phyloP scores from a whole-genome alignment of 2,797 vertebrate genomes.

The Amblyopsis hoosieri region DNA sequence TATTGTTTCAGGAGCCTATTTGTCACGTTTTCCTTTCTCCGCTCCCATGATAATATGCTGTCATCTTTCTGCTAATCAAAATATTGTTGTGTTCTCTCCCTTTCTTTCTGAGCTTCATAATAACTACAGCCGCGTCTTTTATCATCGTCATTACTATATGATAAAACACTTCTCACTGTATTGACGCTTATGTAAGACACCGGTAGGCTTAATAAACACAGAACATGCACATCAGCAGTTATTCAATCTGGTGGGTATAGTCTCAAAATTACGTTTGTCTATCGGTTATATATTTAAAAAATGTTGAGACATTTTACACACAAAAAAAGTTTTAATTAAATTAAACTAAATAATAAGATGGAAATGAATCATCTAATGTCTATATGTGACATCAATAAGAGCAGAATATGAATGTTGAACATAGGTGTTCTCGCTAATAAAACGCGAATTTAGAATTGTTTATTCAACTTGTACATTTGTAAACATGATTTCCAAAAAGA shows the following conservation, averaged over 20 bases:
- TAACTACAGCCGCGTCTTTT: constrained; percentile 30
- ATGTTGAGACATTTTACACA: no score
- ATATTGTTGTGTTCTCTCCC: constrained; percentile 37
- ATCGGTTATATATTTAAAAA: not conserved
- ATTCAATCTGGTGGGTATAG: not conserved
- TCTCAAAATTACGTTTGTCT: not conserved
- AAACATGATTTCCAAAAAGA: no score
- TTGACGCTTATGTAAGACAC: not conserved
- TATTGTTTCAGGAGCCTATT: constrained; percentile 59
- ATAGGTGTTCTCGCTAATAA: no score
- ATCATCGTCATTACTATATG: constrained; percentile 27
- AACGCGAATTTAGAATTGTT: no score
- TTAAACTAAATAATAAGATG: no score
- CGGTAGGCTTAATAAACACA: not conserved
- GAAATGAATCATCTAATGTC: no score
- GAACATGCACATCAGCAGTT: not conserved
- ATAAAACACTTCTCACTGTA: constrained; percentile 15
- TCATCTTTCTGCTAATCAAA: constrained; percentile 66
- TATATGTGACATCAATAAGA: no score
- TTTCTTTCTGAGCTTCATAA: constrained; percentile 26
- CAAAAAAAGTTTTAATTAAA: no score
- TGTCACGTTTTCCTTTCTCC: constrained; percentile 56
- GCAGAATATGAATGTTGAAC: no score
- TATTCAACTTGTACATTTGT: no score
- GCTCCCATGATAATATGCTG: constrained; percentile 67